phyloP scores from a whole-genome alignment of 1,140 invertebrate genomes.

The Hylaeus anthracinus region DNA sequence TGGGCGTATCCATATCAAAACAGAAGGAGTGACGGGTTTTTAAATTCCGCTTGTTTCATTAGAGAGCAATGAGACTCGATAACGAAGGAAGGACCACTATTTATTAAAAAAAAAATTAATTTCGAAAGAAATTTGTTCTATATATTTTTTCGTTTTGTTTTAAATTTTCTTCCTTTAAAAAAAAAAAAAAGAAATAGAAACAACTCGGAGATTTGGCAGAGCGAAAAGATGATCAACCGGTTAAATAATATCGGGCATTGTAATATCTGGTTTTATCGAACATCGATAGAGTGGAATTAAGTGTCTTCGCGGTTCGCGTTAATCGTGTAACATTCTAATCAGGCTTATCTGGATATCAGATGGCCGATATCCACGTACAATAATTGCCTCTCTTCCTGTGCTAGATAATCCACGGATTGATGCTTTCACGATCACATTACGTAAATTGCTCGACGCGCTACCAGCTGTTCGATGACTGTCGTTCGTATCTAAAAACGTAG shows the following conservation, averaged over 20 bases:
- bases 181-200: too few relatives aligned
- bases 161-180: too few relatives aligned
- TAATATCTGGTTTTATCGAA: constrained; percentile 50
- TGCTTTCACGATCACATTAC: constrained; percentile 54
- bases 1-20: too few relatives aligned
- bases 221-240: neutral
- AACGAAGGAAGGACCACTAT: too few relatives aligned
- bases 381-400: constrained; percentile 63
- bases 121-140: too few relatives aligned
- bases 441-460: constrained; percentile 26
- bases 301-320: constrained; percentile 44
- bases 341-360: constrained; percentile 67
- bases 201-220: neutral
- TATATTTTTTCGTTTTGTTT: too few relatives aligned
- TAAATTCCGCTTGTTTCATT: too few relatives aligned
- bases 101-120: too few relatives aligned
- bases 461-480: constrained; percentile 4
- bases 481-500: constrained; percentile 4
- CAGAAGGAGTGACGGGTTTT: too few relatives aligned
- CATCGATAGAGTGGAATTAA: constrained; percentile 54
- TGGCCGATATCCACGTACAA: constrained; percentile 61
- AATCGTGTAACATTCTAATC: constrained; percentile 65
- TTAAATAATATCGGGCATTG: constrained; percentile 15
- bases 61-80: too few relatives aligned
- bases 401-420: constrained; percentile 72